phyloP scores from a whole-genome alignment of 2,113 vertebrate species.

The Rousettus leschenaultii region DNA sequence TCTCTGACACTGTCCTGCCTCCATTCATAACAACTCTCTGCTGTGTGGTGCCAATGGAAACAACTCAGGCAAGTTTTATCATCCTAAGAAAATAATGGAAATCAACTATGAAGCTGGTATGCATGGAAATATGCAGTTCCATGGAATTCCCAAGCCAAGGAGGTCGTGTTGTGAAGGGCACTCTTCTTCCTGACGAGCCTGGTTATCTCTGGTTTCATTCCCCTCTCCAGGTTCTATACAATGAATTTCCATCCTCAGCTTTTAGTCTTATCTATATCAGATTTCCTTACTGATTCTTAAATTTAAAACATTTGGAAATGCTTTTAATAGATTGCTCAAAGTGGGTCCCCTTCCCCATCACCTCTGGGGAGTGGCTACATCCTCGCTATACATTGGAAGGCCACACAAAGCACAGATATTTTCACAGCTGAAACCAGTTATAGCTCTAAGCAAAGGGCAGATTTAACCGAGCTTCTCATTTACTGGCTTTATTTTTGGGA shows the following conservation, averaged over 20 bases:
- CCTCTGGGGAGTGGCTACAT: background rate
- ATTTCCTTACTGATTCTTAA: background rate
- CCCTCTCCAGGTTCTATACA: background rate
- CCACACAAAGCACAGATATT: background rate
- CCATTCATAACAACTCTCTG: conserved; percentile 13
- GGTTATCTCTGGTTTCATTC: background rate
- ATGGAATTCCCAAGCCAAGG: background rate
- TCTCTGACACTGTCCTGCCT: conserved; percentile 16
- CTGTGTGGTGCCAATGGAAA: background rate
- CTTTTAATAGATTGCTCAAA: background rate
- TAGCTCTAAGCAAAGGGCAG: background rate
- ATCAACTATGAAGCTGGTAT: background rate
- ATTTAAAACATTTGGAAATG: background rate
- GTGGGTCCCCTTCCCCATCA: background rate
- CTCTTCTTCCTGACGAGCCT: background rate
- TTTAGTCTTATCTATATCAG: background rate
- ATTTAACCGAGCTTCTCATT: background rate
- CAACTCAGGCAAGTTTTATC: background rate
- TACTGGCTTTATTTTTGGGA: background rate
- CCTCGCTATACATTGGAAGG: background rate
- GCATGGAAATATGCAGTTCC: background rate
- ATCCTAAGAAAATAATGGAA: conserved; percentile 53
- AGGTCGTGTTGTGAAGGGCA: background rate
- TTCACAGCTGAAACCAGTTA: background rate
- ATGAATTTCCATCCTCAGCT: background rate